Evolutionary conservation across 2,888 invertebrate genomes (phyloP), one percentile per base, ranked within the genome.

Genomic region (Hartigia nigra): DNA sequence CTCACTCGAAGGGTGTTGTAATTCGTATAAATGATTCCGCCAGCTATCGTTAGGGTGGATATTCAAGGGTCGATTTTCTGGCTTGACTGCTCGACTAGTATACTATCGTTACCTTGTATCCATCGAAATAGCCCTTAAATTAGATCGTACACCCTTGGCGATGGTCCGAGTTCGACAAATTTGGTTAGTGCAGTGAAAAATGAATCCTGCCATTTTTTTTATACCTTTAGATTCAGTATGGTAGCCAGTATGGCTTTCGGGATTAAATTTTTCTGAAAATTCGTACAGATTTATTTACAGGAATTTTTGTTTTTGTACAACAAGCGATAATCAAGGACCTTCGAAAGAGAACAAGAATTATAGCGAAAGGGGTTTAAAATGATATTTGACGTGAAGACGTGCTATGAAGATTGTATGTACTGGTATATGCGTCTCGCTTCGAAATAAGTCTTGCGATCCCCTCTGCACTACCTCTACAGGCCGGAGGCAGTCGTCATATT

Each of bases 21-120:
- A 91, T 91, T 91, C 91, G 91, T 90, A 91, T 91, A 91, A 91
- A 91, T 91, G 91, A 91, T 91, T 81, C 79, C 80, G 84, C 83
- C 85, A 84, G 83, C 84, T 86, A 88, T 88, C 87, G 78, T 79
- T 79, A 79, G 76, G 76, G 76, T 75, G 85, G 85, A 74, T 74
- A 77, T 74, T 76, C 82, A 79, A 81, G 81, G 85, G 84, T 34
- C 72, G 55, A 55, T 55, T 55, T 55, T 55, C 55, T 55, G 55
- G 55, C 55, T 55, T 55, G 55, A 55, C 55, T 55, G 23, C 23
- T 55, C 55, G 23, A 55, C 55, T 55, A 9, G 55, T 23, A 9
- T 23, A 55, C 55, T 55, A 55, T 34, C 72, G 72, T 31, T 34
- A 79, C 83, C 86, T 85, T 86, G 87, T 86, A 88, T 88, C 88